Base-by-base conservation (phyloP, 2,113 vertebrate species). In the Benitochromis conjunctus region DNA sequence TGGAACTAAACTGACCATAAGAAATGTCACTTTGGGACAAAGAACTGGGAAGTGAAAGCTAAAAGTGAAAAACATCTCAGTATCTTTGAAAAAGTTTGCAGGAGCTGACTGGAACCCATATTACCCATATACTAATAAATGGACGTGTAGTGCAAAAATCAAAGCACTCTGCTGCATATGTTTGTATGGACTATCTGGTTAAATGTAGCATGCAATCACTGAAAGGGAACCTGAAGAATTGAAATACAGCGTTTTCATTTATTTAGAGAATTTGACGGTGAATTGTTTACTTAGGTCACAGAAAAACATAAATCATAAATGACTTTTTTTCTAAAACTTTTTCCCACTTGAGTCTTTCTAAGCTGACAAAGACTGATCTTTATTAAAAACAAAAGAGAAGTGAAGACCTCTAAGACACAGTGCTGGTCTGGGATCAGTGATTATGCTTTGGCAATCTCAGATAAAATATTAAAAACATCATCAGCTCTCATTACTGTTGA, bases 41-140 rank as follows among this genome's bases (percentile, higher is more conserved):
- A 69, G 18, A 64, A 18, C 11, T n/a, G 48, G 14, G 48, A 91
- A 83, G 77, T 87, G 57, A 91, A 79, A 78, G 31, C 12, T 48
- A 14, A 66, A 38, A 71, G 18, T 34, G n/a, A 56, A 81, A 29
- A 77, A 54, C 66, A 48, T 48, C 66, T 9, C 29, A 9, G 24
- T 71, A 29, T 21, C 5, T 16, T 26, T 71, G 21, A 46, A 71
- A 26, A 46, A 26, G 41, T 14, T 48, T 14, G 12, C 7, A 10
- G 21, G 21, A 26, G 41, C 66, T 29, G 41, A 24, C 19, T 16
- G 21, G 21, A 26, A 71, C 8, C 11, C 38, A 74, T 19, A 34
- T 9, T 14, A 71, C 16, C 14, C 38, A 46, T 10, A 54, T 9
- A 4, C 18, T 51, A 6, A 46, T 24, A 48, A 54, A 71, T 43